Base-by-base conservation (phyloP, 2,888 invertebrate species). In the Brachypterus glaber region DNA sequence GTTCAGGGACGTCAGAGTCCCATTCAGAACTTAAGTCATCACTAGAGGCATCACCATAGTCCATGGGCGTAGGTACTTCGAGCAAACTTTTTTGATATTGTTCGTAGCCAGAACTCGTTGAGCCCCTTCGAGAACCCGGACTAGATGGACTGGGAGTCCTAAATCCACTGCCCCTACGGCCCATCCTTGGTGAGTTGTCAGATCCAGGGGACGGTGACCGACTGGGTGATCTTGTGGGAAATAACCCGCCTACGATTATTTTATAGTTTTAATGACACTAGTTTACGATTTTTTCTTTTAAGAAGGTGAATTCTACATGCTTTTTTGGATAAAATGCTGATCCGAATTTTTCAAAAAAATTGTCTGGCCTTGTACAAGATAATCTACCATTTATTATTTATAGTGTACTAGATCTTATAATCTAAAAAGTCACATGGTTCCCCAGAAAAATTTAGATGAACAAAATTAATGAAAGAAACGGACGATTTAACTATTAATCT, bases 21-120 rank as follows among this genome's bases (percentile, higher is more conserved):
- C 90, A 90, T 58, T 90, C 90, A 9, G 89, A 89, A 62, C 87
- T 88, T 43, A 90, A 74, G 64, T 90, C 90, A 63, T 91, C 90
- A 59, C 86, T 87, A 49, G 86, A 86, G n/a, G 87, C 85, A 56
- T 89, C 88, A 9, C 86, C 88, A 62, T 85, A 91, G 57, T 90
- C 90, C 44, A 78, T 69, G 17, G 72, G 72, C 69, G 77, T 72
- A 0, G 85, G 85, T 48, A 88, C 86, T 56, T 83, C 79, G 47
- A 86, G 64, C 35, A 88, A 63, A 15, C 81, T 82, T 53, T 76
- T 79, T 52, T 82, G 77, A 69, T 88, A 86, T 62, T 85, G 84
- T 46, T 82, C 82, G 55, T 89, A 89, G 11, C 61, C 87, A 8
- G 66, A 53, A 2, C 59, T 58, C 32, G 57, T 51, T 4, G 58